Percentiles rank a stretch among this genome's conserved stretches.
Conservation (phyloP, 2,113 vertebrate species). For the Pagrus major region DNA sequence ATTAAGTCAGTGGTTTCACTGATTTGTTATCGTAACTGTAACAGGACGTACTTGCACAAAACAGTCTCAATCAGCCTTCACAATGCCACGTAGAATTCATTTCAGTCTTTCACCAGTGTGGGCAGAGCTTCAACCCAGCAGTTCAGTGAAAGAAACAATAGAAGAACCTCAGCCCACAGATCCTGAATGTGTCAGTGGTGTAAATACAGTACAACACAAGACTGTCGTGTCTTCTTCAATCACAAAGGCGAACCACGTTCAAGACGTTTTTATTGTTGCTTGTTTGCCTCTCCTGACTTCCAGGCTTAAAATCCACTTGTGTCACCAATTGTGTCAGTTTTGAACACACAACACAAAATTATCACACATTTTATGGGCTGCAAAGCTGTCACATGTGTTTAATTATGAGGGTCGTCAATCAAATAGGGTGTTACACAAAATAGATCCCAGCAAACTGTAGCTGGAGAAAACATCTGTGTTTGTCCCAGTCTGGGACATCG, state of each 20-base stretch:
- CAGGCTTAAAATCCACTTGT: background rate
- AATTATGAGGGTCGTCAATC: constrained; percentile 35
- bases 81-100: background rate
- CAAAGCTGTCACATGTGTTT: constrained; percentile 14
- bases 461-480: constrained; percentile 30
- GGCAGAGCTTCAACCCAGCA: constrained; percentile 25
- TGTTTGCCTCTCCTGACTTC: background rate
- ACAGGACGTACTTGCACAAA: constrained; percentile 6
- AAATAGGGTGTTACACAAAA: constrained; percentile 5
- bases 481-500: background rate
- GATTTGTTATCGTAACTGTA: constrained; percentile 22
- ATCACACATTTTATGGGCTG: constrained; percentile 6
- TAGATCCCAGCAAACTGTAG: constrained; percentile 8
- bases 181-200: constrained; percentile 6
- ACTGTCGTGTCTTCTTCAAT: background rate
- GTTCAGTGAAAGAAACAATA: constrained; percentile 29
- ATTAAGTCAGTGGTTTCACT: background rate
- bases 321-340: background rate
- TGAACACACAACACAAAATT: background rate
- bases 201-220: constrained; percentile 3
- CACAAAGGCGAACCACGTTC: background rate
- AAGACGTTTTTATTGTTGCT: constrained; percentile 18
- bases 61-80: background rate
- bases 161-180: background rate
- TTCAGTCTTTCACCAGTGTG: constrained; percentile 3